Evolutionary conservation across 2,888 invertebrate species (phyloP), one percentile per base, ranked within the genome.

Genomic region (Drosophila atripex): DNA sequence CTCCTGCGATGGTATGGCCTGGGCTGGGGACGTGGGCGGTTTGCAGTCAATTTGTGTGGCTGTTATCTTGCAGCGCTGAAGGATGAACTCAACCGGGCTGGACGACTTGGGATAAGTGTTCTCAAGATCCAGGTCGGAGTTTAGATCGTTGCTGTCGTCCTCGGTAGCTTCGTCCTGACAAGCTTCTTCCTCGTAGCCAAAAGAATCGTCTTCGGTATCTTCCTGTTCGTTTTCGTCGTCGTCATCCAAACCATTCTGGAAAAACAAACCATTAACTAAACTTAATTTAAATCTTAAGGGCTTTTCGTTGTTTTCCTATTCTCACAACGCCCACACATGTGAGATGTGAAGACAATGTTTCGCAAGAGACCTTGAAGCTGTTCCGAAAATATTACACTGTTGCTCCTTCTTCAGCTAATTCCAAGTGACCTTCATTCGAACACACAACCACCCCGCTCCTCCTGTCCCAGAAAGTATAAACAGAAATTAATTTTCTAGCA

Each of bases 101-200:
- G 79, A 75, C 30, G 77, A 59, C 46, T 65, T 76, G 50, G 76
- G 61, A 57, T 77, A 78, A 66, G 80, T 59, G 52, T 46, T 86
- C 75, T 89, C 87, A 21, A 79, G 75, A 63, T 85, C 85, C 75
- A 90, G 80, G 74, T 90, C 90, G 69, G 90, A 90, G 53, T 68
- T 84, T 55, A 80, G 84, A 71, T 90, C 89, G 77, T 89, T 88
- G 58, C 90, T 64, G 83, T 90, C 90, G 78, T 90, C 90, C 63
- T 90, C 90, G 58, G 90, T 90, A 78, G 90, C 90, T 45, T 73
- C 80, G 71, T 71, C 84, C 54, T 84, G 35, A 35, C 35, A 35
- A 35, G n/a, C 35, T 35, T n/a, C 80, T 70, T 73, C 85, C 52
- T 84, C 84, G 70, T 87, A 88, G 12, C 80, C 86, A 66, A 80